A percentile compares a stretch with the other conserved stretches of the same genome.
These are phyloP conservation scores for Aphaenogaster rudis DNA, from an alignment of 1,140 invertebrate species.

Conservation along the genomic window DNA sequence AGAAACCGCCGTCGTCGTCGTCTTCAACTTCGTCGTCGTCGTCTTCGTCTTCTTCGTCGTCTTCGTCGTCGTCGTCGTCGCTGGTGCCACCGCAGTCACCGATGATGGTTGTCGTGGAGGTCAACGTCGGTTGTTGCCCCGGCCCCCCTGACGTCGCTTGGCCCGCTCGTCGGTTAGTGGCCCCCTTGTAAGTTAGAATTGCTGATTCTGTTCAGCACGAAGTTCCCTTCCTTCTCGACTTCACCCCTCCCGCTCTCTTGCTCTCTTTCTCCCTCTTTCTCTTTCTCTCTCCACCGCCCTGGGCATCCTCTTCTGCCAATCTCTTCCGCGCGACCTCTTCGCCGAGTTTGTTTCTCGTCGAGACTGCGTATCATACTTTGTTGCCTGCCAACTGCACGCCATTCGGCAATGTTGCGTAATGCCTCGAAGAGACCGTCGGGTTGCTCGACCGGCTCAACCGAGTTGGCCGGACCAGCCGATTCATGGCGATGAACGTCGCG, in stretches of 20 bases:
- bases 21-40: no score
- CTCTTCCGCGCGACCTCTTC: constrained; percentile 51
- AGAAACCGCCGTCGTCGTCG: not conserved
- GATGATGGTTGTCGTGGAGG: constrained; percentile 73
- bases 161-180: constrained; percentile 66
- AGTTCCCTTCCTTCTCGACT: constrained; percentile 21
- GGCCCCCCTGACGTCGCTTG: constrained; percentile 69
- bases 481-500: not conserved
- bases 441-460: constrained; percentile 9
- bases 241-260: not conserved
- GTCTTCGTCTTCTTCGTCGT: not conserved
- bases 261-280: not conserved
- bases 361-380: constrained; percentile 42
- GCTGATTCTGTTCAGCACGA: constrained; percentile 55
- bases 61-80: not conserved
- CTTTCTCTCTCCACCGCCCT: not conserved
- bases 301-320: constrained; percentile 39
- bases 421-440: constrained; percentile 9
- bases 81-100: constrained; percentile 13
- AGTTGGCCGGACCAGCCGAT: not conserved
- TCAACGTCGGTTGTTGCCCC: constrained; percentile 81
- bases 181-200: constrained; percentile 62
- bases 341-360: constrained; percentile 22
- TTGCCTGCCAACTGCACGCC: constrained; percentile 49
- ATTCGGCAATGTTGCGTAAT: constrained; percentile 55